Evolutionary conservation across 2,888 invertebrate genomes (phyloP).

Genomic region (Mayetiola destructor): DNA sequence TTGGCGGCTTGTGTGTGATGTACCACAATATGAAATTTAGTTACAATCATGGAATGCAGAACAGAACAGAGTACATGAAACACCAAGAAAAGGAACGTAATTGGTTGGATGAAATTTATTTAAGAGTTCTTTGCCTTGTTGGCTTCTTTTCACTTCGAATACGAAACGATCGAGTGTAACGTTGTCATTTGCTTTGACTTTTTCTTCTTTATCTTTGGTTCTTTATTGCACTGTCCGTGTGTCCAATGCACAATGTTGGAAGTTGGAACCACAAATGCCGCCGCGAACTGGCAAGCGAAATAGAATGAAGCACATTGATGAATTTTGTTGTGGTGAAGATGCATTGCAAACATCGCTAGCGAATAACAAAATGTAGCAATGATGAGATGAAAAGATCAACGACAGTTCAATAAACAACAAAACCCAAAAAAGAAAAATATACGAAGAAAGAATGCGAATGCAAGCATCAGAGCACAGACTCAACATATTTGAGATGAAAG

Average conservation of each 20-base stretch:
- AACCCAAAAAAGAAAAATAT: constrained; percentile 5
- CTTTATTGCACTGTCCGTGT: background rate
- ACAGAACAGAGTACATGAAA: too few species aligned
- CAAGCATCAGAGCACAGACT: background rate
- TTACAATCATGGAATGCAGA: too few species aligned
- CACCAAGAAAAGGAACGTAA: too few species aligned
- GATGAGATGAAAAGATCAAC: constrained; percentile 11
- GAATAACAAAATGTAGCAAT: background rate
- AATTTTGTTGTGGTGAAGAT: background rate
- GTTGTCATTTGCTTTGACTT: too few species aligned
- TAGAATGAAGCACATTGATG: background rate
- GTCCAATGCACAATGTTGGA: too few species aligned
- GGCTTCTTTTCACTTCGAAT: too few species aligned
- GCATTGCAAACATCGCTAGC: background rate
- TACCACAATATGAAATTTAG: too few species aligned
- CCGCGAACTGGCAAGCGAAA: background rate
- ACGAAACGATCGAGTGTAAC: too few species aligned
- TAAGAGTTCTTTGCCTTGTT: too few species aligned
- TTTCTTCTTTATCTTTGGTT: background rate
- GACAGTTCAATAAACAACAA: too few species aligned
- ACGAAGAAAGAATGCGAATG: background rate
- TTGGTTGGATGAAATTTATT: too few species aligned
- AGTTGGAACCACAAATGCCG: background rate
- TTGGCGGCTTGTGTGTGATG: too few species aligned
- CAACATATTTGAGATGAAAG: background rate